A percentile compares a stretch with the other conserved stretches of the same genome.
Evolutionary conservation across 2,113 vertebrate species (phyloP).

Genomic region (Heteronetta atricapilla): DNA sequence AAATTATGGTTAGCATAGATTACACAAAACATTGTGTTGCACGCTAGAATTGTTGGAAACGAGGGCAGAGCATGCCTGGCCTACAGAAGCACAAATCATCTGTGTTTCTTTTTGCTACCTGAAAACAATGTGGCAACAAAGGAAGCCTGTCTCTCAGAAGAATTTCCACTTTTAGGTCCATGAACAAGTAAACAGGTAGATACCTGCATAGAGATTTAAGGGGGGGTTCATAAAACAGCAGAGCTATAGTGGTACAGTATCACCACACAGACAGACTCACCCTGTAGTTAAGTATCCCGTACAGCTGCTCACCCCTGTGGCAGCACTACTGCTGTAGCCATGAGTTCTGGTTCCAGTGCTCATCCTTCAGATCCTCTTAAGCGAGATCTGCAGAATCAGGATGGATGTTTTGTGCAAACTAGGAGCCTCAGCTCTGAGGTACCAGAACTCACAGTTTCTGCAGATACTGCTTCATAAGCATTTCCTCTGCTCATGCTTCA

Average conservation of each 20-base stretch:
- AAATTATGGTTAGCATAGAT: not conserved
- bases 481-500: not conserved
- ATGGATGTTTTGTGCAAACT: not conserved
- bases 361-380: not conserved
- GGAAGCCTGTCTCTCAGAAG: not conserved
- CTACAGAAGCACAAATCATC: not conserved
- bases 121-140: accelerated
- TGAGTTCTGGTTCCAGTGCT: not conserved
- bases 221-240: not conserved
- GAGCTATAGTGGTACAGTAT: not conserved
- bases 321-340: not conserved
- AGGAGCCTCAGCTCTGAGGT: not conserved
- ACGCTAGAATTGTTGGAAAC: not conserved
- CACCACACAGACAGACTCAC: not conserved
- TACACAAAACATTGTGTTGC: not conserved
- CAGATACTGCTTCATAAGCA: not conserved
- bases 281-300: not conserved
- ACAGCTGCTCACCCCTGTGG: not conserved
- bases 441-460: not conserved
- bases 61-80: not conserved
- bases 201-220: not conserved
- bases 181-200: not conserved
- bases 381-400: not conserved
- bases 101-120: not conserved
- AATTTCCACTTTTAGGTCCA: not conserved